Percentiles rank a stretch among this genome's conserved stretches.
Evolutionary conservation across 2,888 invertebrate species (phyloP).

Genomic region (Troides helena): DNA sequence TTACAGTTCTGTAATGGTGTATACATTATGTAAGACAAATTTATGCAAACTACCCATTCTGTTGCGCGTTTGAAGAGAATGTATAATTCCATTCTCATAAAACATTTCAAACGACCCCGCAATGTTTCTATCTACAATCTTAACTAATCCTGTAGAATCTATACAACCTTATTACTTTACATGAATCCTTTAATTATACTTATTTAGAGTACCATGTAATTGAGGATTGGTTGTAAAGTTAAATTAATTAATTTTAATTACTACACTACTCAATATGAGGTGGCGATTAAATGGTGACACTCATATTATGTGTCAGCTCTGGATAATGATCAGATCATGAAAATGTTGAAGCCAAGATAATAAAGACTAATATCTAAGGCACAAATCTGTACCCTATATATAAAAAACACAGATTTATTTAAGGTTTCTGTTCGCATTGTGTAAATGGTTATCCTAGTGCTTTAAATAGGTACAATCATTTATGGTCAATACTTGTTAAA

Average conservation of each 20-base stretch:
- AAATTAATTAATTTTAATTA: no score
- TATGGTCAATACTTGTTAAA: no score
- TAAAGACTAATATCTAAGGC: no score
- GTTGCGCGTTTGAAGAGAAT: neutral
- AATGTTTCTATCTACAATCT: conserved; percentile 1
- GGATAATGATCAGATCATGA: neutral
- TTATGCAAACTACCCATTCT: conserved; percentile 5
- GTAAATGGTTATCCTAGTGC: no score
- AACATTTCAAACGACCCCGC: conserved; percentile 3
- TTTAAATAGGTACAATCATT: no score
- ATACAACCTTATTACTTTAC: neutral
- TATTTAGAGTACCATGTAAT: neutral
- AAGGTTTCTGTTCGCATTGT: no score
- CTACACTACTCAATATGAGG: neutral
- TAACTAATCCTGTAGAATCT: neutral
- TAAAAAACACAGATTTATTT: no score
- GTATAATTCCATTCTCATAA: conserved; percentile 3
- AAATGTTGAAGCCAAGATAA: no score
- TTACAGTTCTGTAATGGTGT: neutral
- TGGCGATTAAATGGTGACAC: neutral
- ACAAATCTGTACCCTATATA: no score
- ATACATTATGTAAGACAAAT: neutral
- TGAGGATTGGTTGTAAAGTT: no score
- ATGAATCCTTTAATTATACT: neutral
- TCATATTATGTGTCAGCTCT: neutral